Evolutionary conservation across 2,113 vertebrate species (phyloP), one percentile per base, ranked within the genome.

Genomic region (Plecotus auritus): DNA sequence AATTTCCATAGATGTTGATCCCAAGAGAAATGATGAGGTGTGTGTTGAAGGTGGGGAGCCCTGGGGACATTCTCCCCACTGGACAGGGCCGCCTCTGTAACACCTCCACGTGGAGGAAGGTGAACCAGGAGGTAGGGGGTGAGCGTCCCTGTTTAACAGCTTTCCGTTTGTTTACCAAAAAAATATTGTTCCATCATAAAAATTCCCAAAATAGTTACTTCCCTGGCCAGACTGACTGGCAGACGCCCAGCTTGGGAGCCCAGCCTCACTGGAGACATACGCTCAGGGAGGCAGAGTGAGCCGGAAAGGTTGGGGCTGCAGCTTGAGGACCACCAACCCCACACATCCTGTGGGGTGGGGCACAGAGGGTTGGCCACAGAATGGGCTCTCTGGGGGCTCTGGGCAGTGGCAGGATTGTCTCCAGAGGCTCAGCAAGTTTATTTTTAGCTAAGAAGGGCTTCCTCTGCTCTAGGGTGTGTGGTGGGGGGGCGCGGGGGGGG

Each of bases 131-230:
- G 96, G 97, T 96, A 64, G 72, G 96, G 98, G 97, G 98, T 98
- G 98, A 98, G 98, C 97, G 92, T 98, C 98, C 91, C 98, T 96
- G 98, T 97, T 98, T 98, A 98, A 98, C 98, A 98, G 98, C 98
- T 98, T 98, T 98, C 98, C 96, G 4, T 98, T 97, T 98, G 98
- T 98, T 98, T 98, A 98, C 98, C 98, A 0, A 98, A 98, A 98
- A 98, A 98, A 98, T 98, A 98, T 98, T 98, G 98, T 98, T 98
- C 98, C 98, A 98, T 97, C 98, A 98, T 98, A 98, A 98, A 98
- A 98, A 98, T 98, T 98, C 98, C 98, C 98, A 98, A 98, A 98
- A 98, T 98, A 98, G 98, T 98, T 98, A 87, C 4, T 37, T 67
- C 94, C 98, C 98, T 98, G 98, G 98, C 98, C 98, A 98, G 98